phyloP scores from a whole-genome alignment of 2,888 invertebrate species.

The Tipula vernalis region DNA sequence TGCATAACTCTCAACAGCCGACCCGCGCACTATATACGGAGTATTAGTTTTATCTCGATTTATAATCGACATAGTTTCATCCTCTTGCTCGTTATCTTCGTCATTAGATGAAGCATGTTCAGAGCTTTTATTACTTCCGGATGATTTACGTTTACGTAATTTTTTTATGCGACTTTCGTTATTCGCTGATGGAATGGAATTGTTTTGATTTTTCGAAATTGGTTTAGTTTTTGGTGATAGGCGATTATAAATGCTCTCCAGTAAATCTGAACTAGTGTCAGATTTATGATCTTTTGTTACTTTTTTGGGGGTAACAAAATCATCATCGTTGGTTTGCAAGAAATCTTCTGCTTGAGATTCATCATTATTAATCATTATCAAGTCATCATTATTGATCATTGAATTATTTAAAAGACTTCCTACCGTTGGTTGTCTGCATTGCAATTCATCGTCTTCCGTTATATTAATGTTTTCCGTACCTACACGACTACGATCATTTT shows the following conservation, averaged over 20 bases:
- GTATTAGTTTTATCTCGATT: slow-evolving; percentile 19
- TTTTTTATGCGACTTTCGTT: slow-evolving; percentile 22
- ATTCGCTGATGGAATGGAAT: slow-evolving; percentile 21
- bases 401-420: not conserved
- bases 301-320: not conserved
- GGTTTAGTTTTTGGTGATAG: not conserved
- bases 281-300: slow-evolving; percentile 25
- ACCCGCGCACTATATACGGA: slow-evolving; percentile 26
- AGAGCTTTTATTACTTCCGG: slow-evolving; percentile 25
- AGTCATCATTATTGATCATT: not conserved
- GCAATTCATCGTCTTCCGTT: slow-evolving; percentile 27
- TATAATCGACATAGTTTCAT: not conserved
- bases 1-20: slow-evolving; percentile 24
- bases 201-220: slow-evolving; percentile 6
- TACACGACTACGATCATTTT: slow-evolving; percentile 27
- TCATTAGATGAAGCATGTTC: slow-evolving; percentile 21
- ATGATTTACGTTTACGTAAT: slow-evolving; percentile 28
- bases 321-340: not conserved
- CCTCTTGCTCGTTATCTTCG: slow-evolving; percentile 17
- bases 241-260: slow-evolving; percentile 28
- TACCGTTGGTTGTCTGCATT: not conserved
- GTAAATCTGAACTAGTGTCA: slow-evolving; percentile 37
- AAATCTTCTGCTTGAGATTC: not conserved
- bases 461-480: slow-evolving; percentile 15
- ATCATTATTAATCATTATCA: not conserved